Conservation (phyloP, 1,140 invertebrate genomes). For the Notospermus geniculatus region DNA sequence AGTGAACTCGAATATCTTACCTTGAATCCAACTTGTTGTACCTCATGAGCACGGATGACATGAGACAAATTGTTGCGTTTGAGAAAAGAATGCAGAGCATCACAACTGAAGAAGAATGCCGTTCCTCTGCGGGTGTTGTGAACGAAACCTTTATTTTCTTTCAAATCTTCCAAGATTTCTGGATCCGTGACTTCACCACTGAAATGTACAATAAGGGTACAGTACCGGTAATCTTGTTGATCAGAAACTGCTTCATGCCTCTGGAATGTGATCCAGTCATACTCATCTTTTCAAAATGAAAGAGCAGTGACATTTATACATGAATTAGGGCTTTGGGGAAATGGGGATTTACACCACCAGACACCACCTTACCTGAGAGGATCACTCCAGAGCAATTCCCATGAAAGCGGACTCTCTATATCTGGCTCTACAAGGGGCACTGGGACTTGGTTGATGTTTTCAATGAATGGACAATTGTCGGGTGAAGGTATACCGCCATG, state of each 20-base stretch:
- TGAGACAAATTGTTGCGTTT: slow-evolving; percentile 65
- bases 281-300: neutral
- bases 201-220: slow-evolving; percentile 13
- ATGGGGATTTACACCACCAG: no score
- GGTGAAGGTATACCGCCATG: slow-evolving; percentile 74
- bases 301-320: no score
- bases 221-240: no score
- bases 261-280: slow-evolving; percentile 1
- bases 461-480: slow-evolving; percentile 54
- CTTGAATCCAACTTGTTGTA: slow-evolving; percentile 69
- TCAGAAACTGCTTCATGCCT: no score
- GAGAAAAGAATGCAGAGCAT: slow-evolving; percentile 68
- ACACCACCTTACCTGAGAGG: slow-evolving; percentile 65
- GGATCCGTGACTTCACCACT: slow-evolving; percentile 53
- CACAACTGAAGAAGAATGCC: slow-evolving; percentile 68
- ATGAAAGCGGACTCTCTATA: slow-evolving; percentile 66
- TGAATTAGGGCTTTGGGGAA: no score
- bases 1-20: no score
- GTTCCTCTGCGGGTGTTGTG: slow-evolving; percentile 69
- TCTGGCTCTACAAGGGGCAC: slow-evolving; percentile 66
- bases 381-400: slow-evolving; percentile 79
- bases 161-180: slow-evolving; percentile 59
- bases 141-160: slow-evolving; percentile 67
- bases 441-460: slow-evolving; percentile 64
- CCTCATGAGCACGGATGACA: slow-evolving; percentile 72